Base-by-base conservation (phyloP, 1,140 invertebrate species). In the Meloidogyne floridensis region DNA sequence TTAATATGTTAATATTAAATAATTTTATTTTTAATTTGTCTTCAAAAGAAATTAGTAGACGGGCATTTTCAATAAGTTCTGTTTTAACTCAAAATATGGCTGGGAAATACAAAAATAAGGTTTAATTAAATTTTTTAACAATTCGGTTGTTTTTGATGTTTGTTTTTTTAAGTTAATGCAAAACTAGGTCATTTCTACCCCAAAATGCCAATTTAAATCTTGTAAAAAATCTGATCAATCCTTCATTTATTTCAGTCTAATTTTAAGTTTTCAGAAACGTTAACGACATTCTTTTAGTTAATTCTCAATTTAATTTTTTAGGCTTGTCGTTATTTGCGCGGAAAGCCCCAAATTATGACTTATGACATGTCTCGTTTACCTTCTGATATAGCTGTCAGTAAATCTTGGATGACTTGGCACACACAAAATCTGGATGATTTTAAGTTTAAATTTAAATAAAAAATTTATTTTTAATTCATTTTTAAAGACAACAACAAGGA, bases 351-450 rank as follows among this genome's bases (percentile, higher is more conserved):
- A 70, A 80, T 86, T n/a, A 75, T 88, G 13, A 88, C 87, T 0
- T 90, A 90, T 70, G 87, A 90, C 74, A 89, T 90, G 88, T 76
- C 86, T 73, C 81, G 82, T 56, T 81, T 82, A 59, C 88, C 88
- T 3, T 82, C 84, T 42, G 89, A 89, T 65, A 89, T 89, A 72
- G 88, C 88, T 3, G 84, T 89, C 3, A 54, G 85, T 75, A 89
- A 89, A 73, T 65, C 87, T 10, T 89, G 89, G 88, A 82, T 89
- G 42, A 87, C 87, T 53, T 90, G 87, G 87, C 86, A 89, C 77
- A 83, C 88, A 8, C 87, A 89, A 53, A 90, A 89, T 82, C 76
- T 89, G 9, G 88, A 89, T 80, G 88, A 86, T 56, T 89, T 89
- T 74, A 75, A 85, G n/a, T 65, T 59, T n/a, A 0, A 7, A n/a